Conservation (phyloP, 2,888 invertebrate species). For the Ectobius pallidus region DNA sequence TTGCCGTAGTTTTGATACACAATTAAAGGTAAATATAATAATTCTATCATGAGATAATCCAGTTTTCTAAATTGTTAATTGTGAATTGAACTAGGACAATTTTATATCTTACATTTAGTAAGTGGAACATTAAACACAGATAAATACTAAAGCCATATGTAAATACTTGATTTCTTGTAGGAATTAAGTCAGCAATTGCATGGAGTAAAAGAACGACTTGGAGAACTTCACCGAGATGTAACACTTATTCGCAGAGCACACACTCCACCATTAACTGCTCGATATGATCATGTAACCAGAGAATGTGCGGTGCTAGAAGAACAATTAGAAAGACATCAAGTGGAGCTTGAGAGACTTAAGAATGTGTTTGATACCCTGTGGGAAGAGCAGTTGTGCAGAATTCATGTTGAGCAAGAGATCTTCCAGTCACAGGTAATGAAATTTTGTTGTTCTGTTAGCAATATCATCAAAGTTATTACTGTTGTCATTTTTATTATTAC, state of each 20-base stretch:
- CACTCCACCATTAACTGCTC: conserved; percentile 55
- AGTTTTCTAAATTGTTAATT: not conserved
- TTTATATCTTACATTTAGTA: too few species aligned
- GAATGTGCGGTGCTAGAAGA: conserved; percentile 67
- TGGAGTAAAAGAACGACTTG: conserved; percentile 66
- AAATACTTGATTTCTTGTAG: conserved; percentile 49
- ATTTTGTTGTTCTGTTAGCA: too few species aligned
- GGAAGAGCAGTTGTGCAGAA: conserved; percentile 74
- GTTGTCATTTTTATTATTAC: too few species aligned
- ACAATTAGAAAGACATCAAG: conserved; percentile 65
- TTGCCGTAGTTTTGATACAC: conserved; percentile 57
- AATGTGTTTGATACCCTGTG: conserved; percentile 68
- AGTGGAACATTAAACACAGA: too few species aligned
- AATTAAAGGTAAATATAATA: conserved; percentile 47
- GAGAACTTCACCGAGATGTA: conserved; percentile 73
- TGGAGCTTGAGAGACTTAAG: conserved; percentile 65
- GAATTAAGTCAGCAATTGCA: conserved; percentile 66
- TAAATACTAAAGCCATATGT: not conserved
- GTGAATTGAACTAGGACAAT: too few species aligned
- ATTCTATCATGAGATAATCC: not conserved
- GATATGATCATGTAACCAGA: conserved; percentile 61
- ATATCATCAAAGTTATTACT: too few species aligned
- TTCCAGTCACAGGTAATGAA: conserved; percentile 62
- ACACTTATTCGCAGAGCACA: conserved; percentile 65
- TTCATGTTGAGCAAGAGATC: conserved; percentile 73